Evolutionary conservation across 2,113 vertebrate genomes (phyloP), one percentile per base, ranked within the genome.

Genomic region (Stegastes partitus): DNA sequence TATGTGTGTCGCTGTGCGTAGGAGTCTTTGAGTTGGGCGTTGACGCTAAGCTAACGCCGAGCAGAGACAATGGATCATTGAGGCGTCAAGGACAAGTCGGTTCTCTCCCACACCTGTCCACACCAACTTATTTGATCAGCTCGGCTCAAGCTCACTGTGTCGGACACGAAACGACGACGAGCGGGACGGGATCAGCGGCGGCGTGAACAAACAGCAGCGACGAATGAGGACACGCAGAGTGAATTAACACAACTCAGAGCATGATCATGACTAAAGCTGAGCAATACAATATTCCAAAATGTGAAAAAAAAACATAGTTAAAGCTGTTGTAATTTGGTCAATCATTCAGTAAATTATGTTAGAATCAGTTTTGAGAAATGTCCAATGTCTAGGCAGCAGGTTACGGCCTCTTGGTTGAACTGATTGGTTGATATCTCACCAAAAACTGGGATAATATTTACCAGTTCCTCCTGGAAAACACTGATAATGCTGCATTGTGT

Each of bases 41-140:
- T 85, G 90, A 94, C 93, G 93, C 89, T 92, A 82, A 94, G 90
- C 65, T 90, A 92, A 90, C 78, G 86, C 93, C 91, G 89, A 75
- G 84, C 83, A 87, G 22, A 66, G 65, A 90, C 63, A 88, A 83
- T 63, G 28, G 31, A 44, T 77, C 66, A 56, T 26, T 59, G 53
- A 39, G 42, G 37, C 26, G 64, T 19, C 11, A 14, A n/a, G 14
- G 25, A 59, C 9, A 12, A 45, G 63, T 85, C 44, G 16, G 3
- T 45, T 58, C 54, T 22, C 12, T 76, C 56, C 66, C 65, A 68
- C 73, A 76, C 68, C 65, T 65, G 65, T 71, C 68, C 25, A 22
- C 72, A 6, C 42, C 42, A n/a, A 73, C 54, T 26, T 70, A 53
- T 68, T 72, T 75, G 42, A 71, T n/a, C 23, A 57, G 70, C 34